Evolutionary conservation across 2,797 vertebrate species (phyloP), one percentile per base, ranked within the genome.

Genomic region (Oryzias sinensis): DNA sequence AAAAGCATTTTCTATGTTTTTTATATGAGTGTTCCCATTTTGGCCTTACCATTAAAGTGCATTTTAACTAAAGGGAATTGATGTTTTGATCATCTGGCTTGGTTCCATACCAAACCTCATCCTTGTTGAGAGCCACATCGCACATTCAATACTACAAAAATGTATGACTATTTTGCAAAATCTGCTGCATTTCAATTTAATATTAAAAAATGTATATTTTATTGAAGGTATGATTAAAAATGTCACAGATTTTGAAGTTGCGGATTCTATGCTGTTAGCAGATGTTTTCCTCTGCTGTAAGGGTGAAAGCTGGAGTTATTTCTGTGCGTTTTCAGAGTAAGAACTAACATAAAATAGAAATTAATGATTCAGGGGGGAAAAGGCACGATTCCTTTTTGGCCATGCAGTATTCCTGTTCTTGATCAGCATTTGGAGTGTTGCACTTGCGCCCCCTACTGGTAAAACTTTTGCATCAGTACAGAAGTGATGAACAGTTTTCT

Each of bases 381-480:
- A 17, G 17, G 29, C 29, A 17, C 15, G 33, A 44, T n/a, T 24
- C 18, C 45, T 18, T 1, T 29, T 29, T 29, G 11, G 33, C 33
- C 9, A 37, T 33, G 3, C 3, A 14, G 60, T 24, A 20, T 55
- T 53, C 52, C 57, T 20, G 37, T 42, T 24, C 18, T 6, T 25
- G 1, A 42, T 5, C 1, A 25, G 25, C 22, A 27, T 70, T 43
- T 66, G 50, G 43, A 51, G 55, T 81, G 73, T 40, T 69, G 59
- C 76, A 56, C 72, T 17, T 54, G 1, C 58, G 4, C 75, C 84
- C 71, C 64, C 86, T 78, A 64, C 68, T 80, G 87, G 79, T 43
- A 17, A n/a, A 13, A 62, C 9, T 37, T 4, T 46, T 24, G 8
- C 33, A 37, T 33, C 40, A 18, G 44, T 15, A 20, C 3, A 25